Percentiles rank a stretch among this genome's conserved stretches.
These are phyloP conservation scores for Protodeltote pygarga DNA, from an alignment of 2,888 invertebrate species.

Conservation along the genomic window DNA sequence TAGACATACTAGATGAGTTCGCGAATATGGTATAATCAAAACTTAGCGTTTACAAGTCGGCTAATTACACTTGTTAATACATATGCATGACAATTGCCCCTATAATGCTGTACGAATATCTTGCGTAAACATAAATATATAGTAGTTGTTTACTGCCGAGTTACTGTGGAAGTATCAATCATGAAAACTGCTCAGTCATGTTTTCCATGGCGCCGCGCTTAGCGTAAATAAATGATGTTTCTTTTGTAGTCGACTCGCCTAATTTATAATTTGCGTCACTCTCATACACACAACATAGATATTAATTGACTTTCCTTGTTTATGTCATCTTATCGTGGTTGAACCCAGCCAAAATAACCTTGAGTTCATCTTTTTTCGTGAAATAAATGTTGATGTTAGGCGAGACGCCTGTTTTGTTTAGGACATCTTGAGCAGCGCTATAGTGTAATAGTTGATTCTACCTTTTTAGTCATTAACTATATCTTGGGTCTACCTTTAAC, in stretches of 20 bases:
- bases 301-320: constrained; percentile 29
- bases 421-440: too few species aligned
- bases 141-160: constrained; percentile 1
- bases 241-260: constrained; percentile 14
- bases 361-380: constrained; percentile 27
- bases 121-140: not conserved
- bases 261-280: constrained; percentile 19
- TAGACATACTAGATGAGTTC: constrained; percentile 15
- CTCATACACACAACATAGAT: constrained; percentile 10
- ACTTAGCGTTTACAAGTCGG: constrained; percentile 18
- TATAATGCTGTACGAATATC: constrained; percentile 7
- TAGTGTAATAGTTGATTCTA: too few species aligned
- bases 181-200: constrained; percentile 55
- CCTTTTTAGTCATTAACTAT: too few species aligned
- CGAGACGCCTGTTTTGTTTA: too few species aligned
- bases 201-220: constrained; percentile 38
- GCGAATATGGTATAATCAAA: constrained; percentile 16
- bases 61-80: constrained; percentile 15
- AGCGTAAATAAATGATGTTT: constrained; percentile 16
- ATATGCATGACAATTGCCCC: constrained; percentile 21
- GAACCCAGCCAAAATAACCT: constrained; percentile 11
- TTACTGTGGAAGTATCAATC: constrained; percentile 41
- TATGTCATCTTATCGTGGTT: constrained; percentile 33
- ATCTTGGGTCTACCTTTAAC: too few species aligned
- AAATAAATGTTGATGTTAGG: constrained; percentile 11